Evolutionary conservation across 2,888 invertebrate genomes (phyloP).

Genomic region (Sinopyrophorus schimmeli): DNA sequence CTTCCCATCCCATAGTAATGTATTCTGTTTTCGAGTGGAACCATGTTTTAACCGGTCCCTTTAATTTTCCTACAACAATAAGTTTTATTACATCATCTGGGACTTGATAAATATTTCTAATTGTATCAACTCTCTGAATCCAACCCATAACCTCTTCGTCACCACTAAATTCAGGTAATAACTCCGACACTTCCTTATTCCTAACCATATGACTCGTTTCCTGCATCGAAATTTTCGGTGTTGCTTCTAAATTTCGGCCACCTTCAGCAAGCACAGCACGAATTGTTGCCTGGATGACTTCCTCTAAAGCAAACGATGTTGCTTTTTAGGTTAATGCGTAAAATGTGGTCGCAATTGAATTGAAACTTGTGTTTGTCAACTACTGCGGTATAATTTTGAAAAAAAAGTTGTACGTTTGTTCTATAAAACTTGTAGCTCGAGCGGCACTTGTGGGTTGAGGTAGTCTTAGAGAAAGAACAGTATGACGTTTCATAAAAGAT

Average conservation of each 20-base stretch:
- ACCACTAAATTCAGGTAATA: conserved; percentile 5
- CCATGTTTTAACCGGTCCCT: conserved; percentile 2
- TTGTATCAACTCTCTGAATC: conserved; percentile 1
- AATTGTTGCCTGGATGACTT: neutral
- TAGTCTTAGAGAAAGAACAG: too few relatives aligned
- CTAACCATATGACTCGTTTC: neutral
- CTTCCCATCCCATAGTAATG: neutral
- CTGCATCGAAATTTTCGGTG: too few relatives aligned
- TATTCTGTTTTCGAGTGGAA: neutral
- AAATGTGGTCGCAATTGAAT: too few relatives aligned
- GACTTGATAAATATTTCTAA: neutral
- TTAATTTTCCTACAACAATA: conserved; percentile 1
- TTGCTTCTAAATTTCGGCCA: neutral
- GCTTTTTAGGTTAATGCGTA: neutral
- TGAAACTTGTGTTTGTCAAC: too few relatives aligned
- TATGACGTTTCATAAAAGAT: conserved; percentile 1
- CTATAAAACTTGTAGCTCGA: too few relatives aligned
- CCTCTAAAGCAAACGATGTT: neutral
- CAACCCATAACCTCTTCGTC: neutral
- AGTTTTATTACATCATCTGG: neutral
- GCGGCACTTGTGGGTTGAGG: too few relatives aligned
- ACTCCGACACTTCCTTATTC: neutral
- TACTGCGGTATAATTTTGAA: too few relatives aligned
- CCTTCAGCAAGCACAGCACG: neutral
- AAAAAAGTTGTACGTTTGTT: too few relatives aligned